Conservation (phyloP, 2,888 invertebrate species). For the Dynastes maya region DNA sequence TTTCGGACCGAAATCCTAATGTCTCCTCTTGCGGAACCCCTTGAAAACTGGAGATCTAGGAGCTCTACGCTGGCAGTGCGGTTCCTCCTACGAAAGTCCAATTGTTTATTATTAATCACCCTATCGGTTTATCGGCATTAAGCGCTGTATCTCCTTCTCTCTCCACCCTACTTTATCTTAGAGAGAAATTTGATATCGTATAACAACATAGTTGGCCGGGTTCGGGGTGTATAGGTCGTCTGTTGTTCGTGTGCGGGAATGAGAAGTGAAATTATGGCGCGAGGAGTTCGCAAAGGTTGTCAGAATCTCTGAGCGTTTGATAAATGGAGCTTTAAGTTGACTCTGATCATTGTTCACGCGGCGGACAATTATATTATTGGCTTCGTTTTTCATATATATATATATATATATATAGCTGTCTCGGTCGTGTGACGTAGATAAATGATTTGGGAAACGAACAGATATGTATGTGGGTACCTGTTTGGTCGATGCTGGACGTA, state of each 20-base stretch:
- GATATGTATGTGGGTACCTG: not conserved
- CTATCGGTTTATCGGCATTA: conserved; percentile 63
- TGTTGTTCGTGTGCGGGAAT: too few species aligned
- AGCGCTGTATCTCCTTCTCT: conserved; percentile 56
- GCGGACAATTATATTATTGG: conserved; percentile 48
- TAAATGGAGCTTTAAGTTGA: conserved; percentile 58
- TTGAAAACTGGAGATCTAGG: not conserved
- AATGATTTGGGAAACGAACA: conserved; percentile 19
- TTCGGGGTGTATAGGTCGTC: conserved; percentile 50
- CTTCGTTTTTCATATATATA: conserved; percentile 22
- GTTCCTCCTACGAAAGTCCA: not conserved
- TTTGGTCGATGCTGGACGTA: not conserved
- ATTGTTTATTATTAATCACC: conserved; percentile 67
- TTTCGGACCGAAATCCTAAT: conserved; percentile 7
- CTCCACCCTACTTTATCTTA: not conserved
- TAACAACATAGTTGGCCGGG: conserved; percentile 56
- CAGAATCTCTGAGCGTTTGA: conserved; percentile 59
- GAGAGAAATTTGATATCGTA: conserved; percentile 59
- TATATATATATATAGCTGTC: not conserved
- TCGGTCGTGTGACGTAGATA: conserved; percentile 25
- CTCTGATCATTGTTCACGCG: conserved; percentile 51
- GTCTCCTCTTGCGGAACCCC: not conserved
- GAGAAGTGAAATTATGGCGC: conserved; percentile 31
- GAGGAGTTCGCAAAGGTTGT: conserved; percentile 47
- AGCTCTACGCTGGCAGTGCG: too few species aligned